phyloP scores from a whole-genome alignment of 2,797 vertebrate genomes.

The Pagetopsis macropterus region DNA sequence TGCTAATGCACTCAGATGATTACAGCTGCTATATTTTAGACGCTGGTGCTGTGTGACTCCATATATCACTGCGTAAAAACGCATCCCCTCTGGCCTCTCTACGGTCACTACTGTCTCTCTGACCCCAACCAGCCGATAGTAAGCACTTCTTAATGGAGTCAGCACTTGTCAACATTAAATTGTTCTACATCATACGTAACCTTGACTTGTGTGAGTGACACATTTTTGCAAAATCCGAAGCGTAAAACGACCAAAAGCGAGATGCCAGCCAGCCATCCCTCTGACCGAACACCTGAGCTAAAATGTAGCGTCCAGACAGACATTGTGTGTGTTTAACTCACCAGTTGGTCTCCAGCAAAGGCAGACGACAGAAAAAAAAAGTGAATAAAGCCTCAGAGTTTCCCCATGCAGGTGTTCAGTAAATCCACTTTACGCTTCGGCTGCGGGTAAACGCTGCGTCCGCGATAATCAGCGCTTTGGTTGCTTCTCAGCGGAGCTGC shows the following conservation, averaged over 20 bases:
- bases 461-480: constrained; percentile 70
- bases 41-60: constrained; percentile 2
- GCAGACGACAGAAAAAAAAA: constrained; percentile 45
- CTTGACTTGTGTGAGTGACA: neutral
- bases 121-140: neutral
- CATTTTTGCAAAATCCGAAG: neutral
- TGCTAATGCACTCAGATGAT: neutral
- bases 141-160: neutral
- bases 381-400: constrained; percentile 58
- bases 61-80: constrained; percentile 32
- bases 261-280: neutral
- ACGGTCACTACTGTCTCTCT: neutral
- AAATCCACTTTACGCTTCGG: constrained; percentile 74
- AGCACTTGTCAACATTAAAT: neutral
- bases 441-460: constrained; percentile 68
- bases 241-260: neutral
- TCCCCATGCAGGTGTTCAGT: constrained; percentile 80
- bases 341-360: constrained; percentile 71
- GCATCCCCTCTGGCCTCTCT: constrained; percentile 5
- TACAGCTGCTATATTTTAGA: neutral
- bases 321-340: constrained; percentile 61
- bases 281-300: neutral
- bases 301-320: neutral
- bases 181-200: neutral
- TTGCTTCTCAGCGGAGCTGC: constrained; percentile 53